phyloP scores from a whole-genome alignment of 2,797 vertebrate genomes.

The Tadarida brasiliensis region DNA sequence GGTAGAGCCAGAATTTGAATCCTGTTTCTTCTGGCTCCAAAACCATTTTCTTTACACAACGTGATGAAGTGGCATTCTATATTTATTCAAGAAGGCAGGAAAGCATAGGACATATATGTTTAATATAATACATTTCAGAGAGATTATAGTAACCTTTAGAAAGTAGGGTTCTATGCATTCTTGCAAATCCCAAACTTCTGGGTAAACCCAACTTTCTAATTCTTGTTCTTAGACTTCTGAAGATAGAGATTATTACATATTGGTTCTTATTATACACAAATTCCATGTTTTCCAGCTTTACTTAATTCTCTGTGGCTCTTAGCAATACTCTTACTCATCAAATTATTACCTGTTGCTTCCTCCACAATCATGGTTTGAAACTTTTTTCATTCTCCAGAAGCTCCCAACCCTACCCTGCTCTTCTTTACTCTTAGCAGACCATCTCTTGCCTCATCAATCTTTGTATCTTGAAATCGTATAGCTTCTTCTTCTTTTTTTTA shows the following conservation, averaged over 20 bases:
- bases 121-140: constrained; percentile 40
- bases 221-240: constrained; percentile 15
- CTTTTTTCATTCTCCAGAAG: constrained; percentile 21
- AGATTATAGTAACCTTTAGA: not conserved
- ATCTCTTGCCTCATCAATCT: not conserved
- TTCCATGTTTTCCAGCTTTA: constrained; percentile 7
- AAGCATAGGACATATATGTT: not conserved
- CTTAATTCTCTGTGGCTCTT: not conserved
- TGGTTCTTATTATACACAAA: not conserved
- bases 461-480: not conserved
- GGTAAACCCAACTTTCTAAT: constrained; percentile 10
- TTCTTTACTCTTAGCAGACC: not conserved
- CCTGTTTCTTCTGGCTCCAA: not conserved
- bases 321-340: not conserved
- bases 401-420: not conserved
- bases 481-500: not conserved
- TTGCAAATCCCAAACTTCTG: not conserved
- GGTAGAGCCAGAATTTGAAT: not conserved
- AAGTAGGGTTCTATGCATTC: not conserved
- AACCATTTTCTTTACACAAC: not conserved
- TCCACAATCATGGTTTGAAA: not conserved
- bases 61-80: not conserved
- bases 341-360: not conserved
- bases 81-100: constrained; percentile 18
- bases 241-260: not conserved